Percentiles rank a stretch among this genome's conserved stretches.
phyloP scores from a whole-genome alignment of 1,140 invertebrate species.

The Drosophila melanogaster region Release_6_plus_ISO1_MT NT_033779.5:13373501-13374000 shows the following conservation, averaged over 20 bases:
- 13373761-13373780: conserved; percentile 15
- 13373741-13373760: conserved; percentile 59
- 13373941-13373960: neutral
- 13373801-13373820: conserved; percentile 41
- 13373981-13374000: neutral
- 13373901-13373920: too few species aligned
- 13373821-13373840: conserved; percentile 24
- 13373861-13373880: neutral
- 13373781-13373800: conserved; percentile 26
- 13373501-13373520: conserved; percentile 61
- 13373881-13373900: too few species aligned
- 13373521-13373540: conserved; percentile 34
- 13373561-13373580: conserved; percentile 2
- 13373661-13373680: conserved; percentile 85
- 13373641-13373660: conserved; percentile 69
- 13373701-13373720: conserved; percentile 50
- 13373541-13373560: conserved; percentile 13
- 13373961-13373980: neutral
- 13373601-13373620: conserved; percentile 17
- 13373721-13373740: conserved; percentile 9
- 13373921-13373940: too few species aligned
- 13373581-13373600: conserved; percentile 10
- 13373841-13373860: conserved; percentile 5
- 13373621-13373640: conserved; percentile 53
- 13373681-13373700: conserved; percentile 85